phyloP scores from a whole-genome alignment of 2,113 vertebrate genomes.

The Apteryx mantelli region DNA sequence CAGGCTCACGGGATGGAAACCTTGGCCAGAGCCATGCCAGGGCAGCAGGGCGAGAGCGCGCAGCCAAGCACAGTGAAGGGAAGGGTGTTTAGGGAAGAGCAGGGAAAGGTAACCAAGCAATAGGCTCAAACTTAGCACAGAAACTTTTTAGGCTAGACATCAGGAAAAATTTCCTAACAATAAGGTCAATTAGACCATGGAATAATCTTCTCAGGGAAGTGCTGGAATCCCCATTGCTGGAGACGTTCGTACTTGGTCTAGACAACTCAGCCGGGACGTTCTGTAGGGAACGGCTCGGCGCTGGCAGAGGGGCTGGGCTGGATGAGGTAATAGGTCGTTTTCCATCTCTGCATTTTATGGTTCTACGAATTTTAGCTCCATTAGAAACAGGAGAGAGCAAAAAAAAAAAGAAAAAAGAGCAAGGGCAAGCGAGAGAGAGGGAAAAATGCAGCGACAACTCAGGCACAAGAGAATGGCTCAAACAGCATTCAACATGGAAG shows the following conservation, averaged over 20 bases:
- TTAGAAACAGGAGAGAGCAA: background rate
- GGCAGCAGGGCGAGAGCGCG: accelerated
- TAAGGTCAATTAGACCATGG: background rate
- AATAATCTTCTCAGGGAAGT: background rate
- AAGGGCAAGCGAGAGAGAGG: background rate
- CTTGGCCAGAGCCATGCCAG: accelerated
- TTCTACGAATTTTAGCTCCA: background rate
- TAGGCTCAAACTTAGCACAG: background rate
- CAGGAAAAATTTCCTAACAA: background rate
- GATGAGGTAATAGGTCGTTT: conserved; percentile 20
- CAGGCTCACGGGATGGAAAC: background rate
- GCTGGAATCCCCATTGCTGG: background rate
- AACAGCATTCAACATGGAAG: background rate
- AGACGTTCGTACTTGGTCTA: background rate
- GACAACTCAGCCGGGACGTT: background rate
- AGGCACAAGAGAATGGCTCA: background rate
- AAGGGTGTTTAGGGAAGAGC: background rate
- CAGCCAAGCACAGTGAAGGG: background rate
- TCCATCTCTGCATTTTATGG: background rate
- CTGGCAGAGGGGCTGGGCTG: background rate
- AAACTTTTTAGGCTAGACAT: background rate
- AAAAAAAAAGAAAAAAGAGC: background rate
- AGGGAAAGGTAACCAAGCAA: accelerated
- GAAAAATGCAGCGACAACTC: background rate
- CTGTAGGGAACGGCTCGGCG: background rate